These are phyloP conservation scores for Solea senegalensis DNA, from an alignment of 2,113 vertebrate species.

Conservation along the genomic window DNA sequence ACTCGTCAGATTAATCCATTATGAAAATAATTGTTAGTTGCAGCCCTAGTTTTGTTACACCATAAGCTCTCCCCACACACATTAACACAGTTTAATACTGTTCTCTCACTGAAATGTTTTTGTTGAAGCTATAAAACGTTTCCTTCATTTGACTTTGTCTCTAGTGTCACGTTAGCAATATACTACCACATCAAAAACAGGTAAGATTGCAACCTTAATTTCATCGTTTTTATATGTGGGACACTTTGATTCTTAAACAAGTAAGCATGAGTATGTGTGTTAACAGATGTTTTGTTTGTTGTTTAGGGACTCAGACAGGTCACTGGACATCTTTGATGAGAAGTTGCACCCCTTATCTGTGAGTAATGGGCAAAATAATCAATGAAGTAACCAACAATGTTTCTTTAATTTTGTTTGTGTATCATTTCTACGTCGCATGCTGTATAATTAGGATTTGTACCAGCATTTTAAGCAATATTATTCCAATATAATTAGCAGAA, in stretches of 20 bases:
- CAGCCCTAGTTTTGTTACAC: too few species aligned
- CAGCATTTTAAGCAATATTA: too few species aligned
- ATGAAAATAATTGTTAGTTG: too few species aligned
- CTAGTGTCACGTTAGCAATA: conserved; percentile 95
- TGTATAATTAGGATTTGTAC: too few species aligned
- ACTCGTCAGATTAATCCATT: too few species aligned
- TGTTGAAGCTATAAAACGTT: background rate
- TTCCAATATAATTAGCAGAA: too few species aligned
- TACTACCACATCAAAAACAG: conserved; percentile 99
- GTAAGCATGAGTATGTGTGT: conserved; percentile 25
- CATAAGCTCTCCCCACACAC: conserved; percentile 10
- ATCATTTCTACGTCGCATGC: too few species aligned
- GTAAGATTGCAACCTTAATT: conserved; percentile 73
- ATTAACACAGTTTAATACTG: background rate
- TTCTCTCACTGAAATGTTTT: background rate
- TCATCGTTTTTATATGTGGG: background rate
- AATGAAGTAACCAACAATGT: too few species aligned
- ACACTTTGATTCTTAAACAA: background rate
- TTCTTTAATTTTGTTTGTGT: too few species aligned
- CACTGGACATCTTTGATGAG: conserved; percentile 99
- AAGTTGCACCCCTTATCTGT: conserved; percentile 98
- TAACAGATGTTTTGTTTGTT: conserved; percentile 16
- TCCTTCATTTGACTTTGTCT: conserved; percentile 41
- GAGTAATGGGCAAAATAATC: conserved; percentile 47
- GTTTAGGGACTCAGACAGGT: conserved; percentile 90